Conservation (phyloP, 2,888 invertebrate species). For the Calliphora vomitoria region DNA sequence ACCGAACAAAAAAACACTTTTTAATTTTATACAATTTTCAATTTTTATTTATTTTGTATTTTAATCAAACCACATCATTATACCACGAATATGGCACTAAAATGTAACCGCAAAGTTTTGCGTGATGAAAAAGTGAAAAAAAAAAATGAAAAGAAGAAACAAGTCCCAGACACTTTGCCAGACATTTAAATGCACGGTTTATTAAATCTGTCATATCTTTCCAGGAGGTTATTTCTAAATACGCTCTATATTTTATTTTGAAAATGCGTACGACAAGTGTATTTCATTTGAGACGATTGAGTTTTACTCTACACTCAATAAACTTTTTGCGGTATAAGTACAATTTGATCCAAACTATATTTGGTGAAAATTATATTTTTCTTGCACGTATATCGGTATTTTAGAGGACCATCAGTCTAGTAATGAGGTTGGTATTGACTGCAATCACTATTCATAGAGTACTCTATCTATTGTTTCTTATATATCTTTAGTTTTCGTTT, state of each 20-base stretch:
- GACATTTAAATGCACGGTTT: constrained; percentile 71
- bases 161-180: constrained; percentile 71
- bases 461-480: no score
- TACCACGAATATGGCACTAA: constrained; percentile 15
- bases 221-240: constrained; percentile 76
- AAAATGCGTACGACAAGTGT: not conserved
- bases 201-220: constrained; percentile 75
- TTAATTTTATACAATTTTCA: constrained; percentile 35
- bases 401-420: no score
- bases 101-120: constrained; percentile 56
- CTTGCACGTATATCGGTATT: no score
- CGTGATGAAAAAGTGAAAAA: constrained; percentile 21
- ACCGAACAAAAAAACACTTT: constrained; percentile 35
- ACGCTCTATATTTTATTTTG: constrained; percentile 42
- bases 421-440: no score
- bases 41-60: constrained; percentile 25
- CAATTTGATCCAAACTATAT: no score
- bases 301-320: not conserved
- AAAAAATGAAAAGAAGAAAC: constrained; percentile 17
- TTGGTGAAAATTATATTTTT: no score
- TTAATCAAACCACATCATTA: constrained; percentile 41
- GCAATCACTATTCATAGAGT: no score
- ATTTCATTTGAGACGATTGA: not conserved
- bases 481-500: no score
- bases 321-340: no score